A percentile compares a stretch with the other conserved stretches of the same genome.
Evolutionary conservation across 1,140 invertebrate genomes (phyloP).

Genomic region (Tetragnatha versicolor): DNA sequence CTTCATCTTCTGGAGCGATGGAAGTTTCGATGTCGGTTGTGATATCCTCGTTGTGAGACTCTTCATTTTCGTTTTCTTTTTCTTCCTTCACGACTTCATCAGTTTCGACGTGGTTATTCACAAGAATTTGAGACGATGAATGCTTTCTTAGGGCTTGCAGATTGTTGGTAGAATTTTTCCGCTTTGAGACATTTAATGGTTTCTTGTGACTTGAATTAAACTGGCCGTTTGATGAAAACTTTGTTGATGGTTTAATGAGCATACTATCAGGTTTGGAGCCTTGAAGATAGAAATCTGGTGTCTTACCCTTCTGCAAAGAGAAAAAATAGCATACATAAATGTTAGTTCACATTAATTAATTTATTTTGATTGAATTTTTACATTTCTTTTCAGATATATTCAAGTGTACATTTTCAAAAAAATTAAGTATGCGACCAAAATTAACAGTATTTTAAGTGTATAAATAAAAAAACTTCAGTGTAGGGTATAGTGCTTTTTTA

Average conservation of each 20-base stretch:
- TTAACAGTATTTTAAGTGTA: no score
- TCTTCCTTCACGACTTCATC: background rate
- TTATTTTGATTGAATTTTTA: background rate
- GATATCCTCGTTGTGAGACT: background rate
- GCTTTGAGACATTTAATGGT: background rate
- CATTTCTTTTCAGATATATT: background rate
- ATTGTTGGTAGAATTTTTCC: conserved; percentile 2
- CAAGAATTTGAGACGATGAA: background rate
- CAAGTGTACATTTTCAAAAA: no score
- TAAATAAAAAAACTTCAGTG: no score
- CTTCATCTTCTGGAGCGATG: background rate
- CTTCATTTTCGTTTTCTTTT: background rate
- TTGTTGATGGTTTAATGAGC: background rate
- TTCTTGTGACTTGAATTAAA: conserved; percentile 22
- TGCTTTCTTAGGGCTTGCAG: background rate
- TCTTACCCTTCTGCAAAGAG: conserved; percentile 57
- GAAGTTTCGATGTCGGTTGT: background rate
- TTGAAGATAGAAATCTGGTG: conserved; percentile 59
- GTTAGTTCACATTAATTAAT: background rate
- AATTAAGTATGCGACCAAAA: no score
- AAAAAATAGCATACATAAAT: background rate
- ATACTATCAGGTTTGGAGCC: background rate
- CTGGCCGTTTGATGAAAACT: conserved; percentile 23
- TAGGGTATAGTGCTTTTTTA: no score
- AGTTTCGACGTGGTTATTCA: background rate